Base-by-base conservation (phyloP, 2,888 invertebrate species). In the Tetropium fuscum region DNA sequence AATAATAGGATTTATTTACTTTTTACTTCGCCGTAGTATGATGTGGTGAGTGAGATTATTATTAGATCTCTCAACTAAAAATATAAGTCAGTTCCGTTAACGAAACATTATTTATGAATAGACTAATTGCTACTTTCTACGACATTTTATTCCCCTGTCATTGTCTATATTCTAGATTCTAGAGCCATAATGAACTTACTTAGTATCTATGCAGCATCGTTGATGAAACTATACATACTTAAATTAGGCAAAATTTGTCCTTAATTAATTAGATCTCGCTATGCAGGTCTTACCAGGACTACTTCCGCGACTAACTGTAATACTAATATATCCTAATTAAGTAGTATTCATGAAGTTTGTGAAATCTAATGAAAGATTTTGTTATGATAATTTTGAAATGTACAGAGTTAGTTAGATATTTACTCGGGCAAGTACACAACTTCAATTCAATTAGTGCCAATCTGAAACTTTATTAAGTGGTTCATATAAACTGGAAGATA, bases 381-480 rank as follows among this genome's bases (percentile, higher is more conserved):
- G 38, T 49, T 49, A 30, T 56, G 16, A 16, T 49, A 49, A 49
- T 38, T 25, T 27, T 41, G 38, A 36, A 22, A 48, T 56, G 19
- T 32, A 40, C 20, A 1, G 16, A 18, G 11, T 25, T 18, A 57
- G 20, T 30, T 13, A 38, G 36, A 43, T 54, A 54, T 59, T 43
- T 57, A 58, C 58, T 41, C 53, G 45, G 48, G 48, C 60, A 56
- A 58, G 47, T 65, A 63, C 58, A 65, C 63, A 68, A 67, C 65
- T 58, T 60, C 71, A 72, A 73, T 72, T 69, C 71, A 74, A 73
- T 75, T 74, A 71, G 70, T 73, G 74, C 73, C 74, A 74, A 73
- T 74, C 74, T 69, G 70, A 59, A 73, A 73, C 68, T 73, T 74
- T 72, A 74, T 72, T 73, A 74, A 74, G 72, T 73, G 72, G 72